Percentiles rank a stretch among this genome's conserved stretches.
Evolutionary conservation across 2,888 invertebrate genomes (phyloP).

Genomic region (Empis stercorea): DNA sequence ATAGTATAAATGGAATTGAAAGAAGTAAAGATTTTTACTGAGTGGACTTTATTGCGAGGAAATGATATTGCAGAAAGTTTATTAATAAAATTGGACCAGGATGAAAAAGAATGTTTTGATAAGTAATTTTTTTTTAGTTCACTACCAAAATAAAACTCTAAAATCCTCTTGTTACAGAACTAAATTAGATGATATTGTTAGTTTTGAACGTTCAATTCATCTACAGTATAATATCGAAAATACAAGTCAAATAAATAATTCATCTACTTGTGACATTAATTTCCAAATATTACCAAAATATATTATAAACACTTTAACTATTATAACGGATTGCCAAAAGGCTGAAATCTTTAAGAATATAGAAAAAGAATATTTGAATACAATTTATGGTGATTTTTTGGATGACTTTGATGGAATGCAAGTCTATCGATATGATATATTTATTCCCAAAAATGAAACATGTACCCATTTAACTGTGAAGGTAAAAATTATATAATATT

Average conservation of each 20-base stretch:
- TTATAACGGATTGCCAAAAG: constrained; percentile 27
- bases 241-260: constrained; percentile 4
- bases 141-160: constrained; percentile 2
- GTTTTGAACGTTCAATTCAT: constrained; percentile 23
- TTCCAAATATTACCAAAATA: constrained; percentile 20
- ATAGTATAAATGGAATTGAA: not conserved
- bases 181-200: constrained; percentile 23
- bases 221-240: constrained; percentile 10
- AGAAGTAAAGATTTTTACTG: constrained; percentile 13
- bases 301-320: constrained; percentile 24
- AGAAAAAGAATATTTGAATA: constrained; percentile 27
- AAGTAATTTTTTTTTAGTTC: not conserved
- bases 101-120: constrained; percentile 25
- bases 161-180: constrained; percentile 20
- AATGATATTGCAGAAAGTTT: constrained; percentile 18
- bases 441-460: constrained; percentile 21
- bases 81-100: constrained; percentile 15
- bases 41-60: constrained; percentile 25
- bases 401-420: constrained; percentile 20
- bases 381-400: constrained; percentile 21
- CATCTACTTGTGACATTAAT: constrained; percentile 22
- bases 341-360: constrained; percentile 27
- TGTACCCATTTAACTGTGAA: not conserved
- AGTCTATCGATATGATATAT: constrained; percentile 27
- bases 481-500: constrained; percentile 1